These are phyloP conservation scores for Ganaspis brasiliensis DNA, from an alignment of 2,888 invertebrate genomes.

Conservation along the genomic window DNA sequence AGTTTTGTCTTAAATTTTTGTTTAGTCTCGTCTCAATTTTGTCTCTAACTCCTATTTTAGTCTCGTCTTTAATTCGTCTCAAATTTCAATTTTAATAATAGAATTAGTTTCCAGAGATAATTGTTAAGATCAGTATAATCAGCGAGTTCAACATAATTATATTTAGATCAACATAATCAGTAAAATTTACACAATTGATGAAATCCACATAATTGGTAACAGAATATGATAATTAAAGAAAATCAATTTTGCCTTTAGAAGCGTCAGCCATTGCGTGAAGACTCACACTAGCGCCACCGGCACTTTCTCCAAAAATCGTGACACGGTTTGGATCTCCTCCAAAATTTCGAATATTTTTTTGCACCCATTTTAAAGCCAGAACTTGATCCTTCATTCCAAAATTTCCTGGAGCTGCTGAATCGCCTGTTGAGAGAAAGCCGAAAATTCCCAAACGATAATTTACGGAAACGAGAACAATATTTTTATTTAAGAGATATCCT, in stretches of 20 bases:
- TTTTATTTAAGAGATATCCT: slow-evolving; percentile 63
- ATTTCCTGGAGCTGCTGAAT: slow-evolving; percentile 69
- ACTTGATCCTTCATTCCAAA: slow-evolving; percentile 72
- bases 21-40: too few relatives aligned
- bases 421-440: slow-evolving; percentile 60
- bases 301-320: slow-evolving; percentile 72
- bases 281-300: slow-evolving; percentile 58
- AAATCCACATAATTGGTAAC: slow-evolving; percentile 49
- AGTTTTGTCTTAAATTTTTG: too few relatives aligned
- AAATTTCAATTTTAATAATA: too few relatives aligned
- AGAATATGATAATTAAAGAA: too few relatives aligned
- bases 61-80: too few relatives aligned
- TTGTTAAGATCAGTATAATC: too few relatives aligned
- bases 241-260: slow-evolving; percentile 67
- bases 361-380: slow-evolving; percentile 70
- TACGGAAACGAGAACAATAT: slow-evolving; percentile 62
- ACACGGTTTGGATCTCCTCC: slow-evolving; percentile 73
- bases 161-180: too few relatives aligned
- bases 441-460: slow-evolving; percentile 64
- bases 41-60: too few relatives aligned
- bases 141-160: too few relatives aligned
- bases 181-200: too few relatives aligned
- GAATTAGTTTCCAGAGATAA: too few relatives aligned
- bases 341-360: slow-evolving; percentile 69
- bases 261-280: slow-evolving; percentile 65